These are phyloP conservation scores for Myotis yumanensis DNA, from an alignment of 2,113 vertebrate species.

Conservation along the genomic window DNA sequence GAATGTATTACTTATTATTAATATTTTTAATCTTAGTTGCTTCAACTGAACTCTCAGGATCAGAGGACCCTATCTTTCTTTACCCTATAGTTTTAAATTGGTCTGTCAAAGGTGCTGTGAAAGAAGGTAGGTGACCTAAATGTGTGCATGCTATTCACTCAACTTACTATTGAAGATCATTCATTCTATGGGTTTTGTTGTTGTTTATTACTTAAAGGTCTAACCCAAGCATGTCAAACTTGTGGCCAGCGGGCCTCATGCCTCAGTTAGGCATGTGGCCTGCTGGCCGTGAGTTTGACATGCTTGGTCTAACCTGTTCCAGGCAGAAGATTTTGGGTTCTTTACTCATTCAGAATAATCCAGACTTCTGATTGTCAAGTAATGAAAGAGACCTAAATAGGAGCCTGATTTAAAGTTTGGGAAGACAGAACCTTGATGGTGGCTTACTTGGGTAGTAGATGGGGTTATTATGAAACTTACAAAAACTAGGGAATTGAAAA, in stretches of 20 bases:
- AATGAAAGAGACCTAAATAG: background rate
- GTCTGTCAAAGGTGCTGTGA: conserved; percentile 83
- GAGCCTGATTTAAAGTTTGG: background rate
- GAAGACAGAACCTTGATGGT: background rate
- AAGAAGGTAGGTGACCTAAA: conserved; percentile 83
- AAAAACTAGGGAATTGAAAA: conserved; percentile 31
- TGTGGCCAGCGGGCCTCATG: no score
- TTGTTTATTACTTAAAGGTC: background rate
- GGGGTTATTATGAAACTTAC: background rate
- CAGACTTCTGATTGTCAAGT: background rate
- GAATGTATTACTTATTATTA: conserved; percentile 38
- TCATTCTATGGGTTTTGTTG: background rate
- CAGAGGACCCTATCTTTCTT: conserved; percentile 86
- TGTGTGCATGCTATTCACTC: background rate
- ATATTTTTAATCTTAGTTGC: conserved; percentile 73
- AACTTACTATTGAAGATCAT: background rate
- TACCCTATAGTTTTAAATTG: conserved; percentile 87
- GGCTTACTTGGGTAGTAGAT: conserved; percentile 2
- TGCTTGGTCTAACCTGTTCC: background rate
- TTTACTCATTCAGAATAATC: background rate
- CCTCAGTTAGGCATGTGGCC: no score
- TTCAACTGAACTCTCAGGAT: conserved; percentile 79
- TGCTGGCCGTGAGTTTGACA: no score
- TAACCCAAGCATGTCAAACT: background rate
- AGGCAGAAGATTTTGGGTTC: background rate